Percentiles rank a stretch among this genome's conserved stretches.
These are phyloP conservation scores for Polietes domitor DNA, from an alignment of 2,888 invertebrate species.

Conservation along the genomic window DNA sequence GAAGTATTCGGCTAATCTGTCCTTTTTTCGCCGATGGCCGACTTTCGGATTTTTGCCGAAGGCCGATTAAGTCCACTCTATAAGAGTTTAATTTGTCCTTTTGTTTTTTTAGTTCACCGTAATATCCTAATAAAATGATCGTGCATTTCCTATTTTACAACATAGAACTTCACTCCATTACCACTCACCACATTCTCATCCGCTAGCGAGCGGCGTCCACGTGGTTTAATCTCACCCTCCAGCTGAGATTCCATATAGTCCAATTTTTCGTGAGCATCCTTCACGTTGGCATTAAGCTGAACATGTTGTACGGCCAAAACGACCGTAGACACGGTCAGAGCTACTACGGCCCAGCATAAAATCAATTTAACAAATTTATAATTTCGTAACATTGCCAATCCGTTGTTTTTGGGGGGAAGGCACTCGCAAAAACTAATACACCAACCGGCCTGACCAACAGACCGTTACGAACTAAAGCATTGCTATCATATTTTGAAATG, in stretches of 20 bases:
- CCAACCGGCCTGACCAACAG: conserved; percentile 22
- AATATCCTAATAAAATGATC: no score
- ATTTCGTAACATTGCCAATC: conserved; percentile 8
- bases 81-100: no score
- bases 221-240: conserved; percentile 60
- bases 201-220: conserved; percentile 2
- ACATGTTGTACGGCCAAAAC: conserved; percentile 70
- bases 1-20: no score
- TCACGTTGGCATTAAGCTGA: conserved; percentile 64
- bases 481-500: not conserved
- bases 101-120: no score
- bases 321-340: conserved; percentile 68
- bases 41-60: no score
- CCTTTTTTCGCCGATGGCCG: no score
- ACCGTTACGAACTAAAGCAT: conserved; percentile 9
- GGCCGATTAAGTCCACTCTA: no score
- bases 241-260: conserved; percentile 66
- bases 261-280: conserved; percentile 67
- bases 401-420: not conserved
- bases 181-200: conserved; percentile 60
- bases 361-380: not conserved
- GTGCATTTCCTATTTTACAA: no score
- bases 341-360: conserved; percentile 70
- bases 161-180: not conserved
- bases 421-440: not conserved